A percentile compares a stretch with the other conserved stretches of the same genome.
Conservation (phyloP, 2,113 vertebrate genomes). For the Reinhardtius hippoglossoides region DNA sequence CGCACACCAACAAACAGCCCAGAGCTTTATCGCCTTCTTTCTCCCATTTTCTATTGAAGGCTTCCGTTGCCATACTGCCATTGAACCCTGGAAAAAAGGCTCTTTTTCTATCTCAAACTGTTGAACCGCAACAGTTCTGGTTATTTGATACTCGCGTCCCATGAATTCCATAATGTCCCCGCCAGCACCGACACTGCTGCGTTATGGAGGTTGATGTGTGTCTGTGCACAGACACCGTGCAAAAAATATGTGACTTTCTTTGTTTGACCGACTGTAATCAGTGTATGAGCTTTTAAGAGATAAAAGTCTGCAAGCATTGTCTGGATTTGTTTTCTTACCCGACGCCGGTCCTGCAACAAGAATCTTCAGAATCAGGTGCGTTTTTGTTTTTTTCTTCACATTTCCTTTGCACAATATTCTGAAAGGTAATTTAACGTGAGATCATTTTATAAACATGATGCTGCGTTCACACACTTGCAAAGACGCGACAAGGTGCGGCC, state of each 20-base stretch:
- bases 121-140: conserved; percentile 3
- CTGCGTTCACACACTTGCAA: too few species aligned
- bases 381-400: too few species aligned
- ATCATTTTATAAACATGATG: too few species aligned
- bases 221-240: conserved; percentile 1
- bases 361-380: background rate
- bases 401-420: too few species aligned
- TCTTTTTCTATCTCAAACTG: conserved; percentile 24
- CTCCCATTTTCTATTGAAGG: background rate
- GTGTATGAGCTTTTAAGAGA: conserved; percentile 47
- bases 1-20: background rate
- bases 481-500: too few species aligned
- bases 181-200: background rate
- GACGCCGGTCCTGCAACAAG: background rate
- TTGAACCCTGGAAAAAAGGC: conserved; percentile 13
- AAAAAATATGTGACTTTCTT: conserved; percentile 25
- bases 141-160: conserved; percentile 38
- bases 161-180: conserved; percentile 7
- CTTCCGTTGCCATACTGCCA: conserved; percentile 2
- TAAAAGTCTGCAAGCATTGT: conserved; percentile 38
- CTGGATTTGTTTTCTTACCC: conserved; percentile 25
- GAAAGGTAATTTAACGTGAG: too few species aligned
- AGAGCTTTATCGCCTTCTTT: background rate
- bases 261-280: conserved; percentile 50
- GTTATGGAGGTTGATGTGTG: conserved; percentile 4